Evolutionary conservation across 1,140 invertebrate species (phyloP), one percentile per base, ranked within the genome.

Genomic region (Monomorium pharaonis): DNA sequence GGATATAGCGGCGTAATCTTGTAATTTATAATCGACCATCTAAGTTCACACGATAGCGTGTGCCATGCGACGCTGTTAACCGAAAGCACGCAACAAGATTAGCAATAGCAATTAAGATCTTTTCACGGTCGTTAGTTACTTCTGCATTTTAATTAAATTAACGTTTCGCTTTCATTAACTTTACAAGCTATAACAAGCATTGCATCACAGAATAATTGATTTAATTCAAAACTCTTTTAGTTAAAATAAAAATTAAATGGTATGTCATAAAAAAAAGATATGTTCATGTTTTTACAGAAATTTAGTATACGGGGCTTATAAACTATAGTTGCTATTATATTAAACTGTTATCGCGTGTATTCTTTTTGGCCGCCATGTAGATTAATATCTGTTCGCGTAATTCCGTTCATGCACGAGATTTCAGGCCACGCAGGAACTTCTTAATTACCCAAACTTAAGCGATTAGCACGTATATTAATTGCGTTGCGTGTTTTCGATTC

Each of bases 391-490:
- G 76, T 69, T 27, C 24, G 60, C 21, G 33, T 80, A 69, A 80
- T 67, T 42, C 2, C 44, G 49, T 58, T 16, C 16, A 69, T 30
- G 14, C 24, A 37, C 70, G n/a, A 84, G 27, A 84, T 76, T 76
- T 49, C 21, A 62, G 42, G 9, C 42, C 14, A 14, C n/a, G 21
- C 51, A 37, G 56, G 24, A 84, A 84, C 42, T 84, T 62, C 56
- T 84, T 76, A 84, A 76, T 76, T 84, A 76, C 56, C 56, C 27
- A 54, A 84, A 84, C 70, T 84, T 84, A n/a, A 84, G n/a, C 81
- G 49, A 84, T 84, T 84, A 84, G 42, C n/a, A 37, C 27, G 33
- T n/a, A 62, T 84, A 84, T 76, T 62, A 84, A 76, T 84, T 30
- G 56, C 42, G 27, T 84, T 51, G 56, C 81, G 30, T 83, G 80